Base-by-base conservation (phyloP, 2,888 invertebrate species). In the Lobophora halterata region DNA sequence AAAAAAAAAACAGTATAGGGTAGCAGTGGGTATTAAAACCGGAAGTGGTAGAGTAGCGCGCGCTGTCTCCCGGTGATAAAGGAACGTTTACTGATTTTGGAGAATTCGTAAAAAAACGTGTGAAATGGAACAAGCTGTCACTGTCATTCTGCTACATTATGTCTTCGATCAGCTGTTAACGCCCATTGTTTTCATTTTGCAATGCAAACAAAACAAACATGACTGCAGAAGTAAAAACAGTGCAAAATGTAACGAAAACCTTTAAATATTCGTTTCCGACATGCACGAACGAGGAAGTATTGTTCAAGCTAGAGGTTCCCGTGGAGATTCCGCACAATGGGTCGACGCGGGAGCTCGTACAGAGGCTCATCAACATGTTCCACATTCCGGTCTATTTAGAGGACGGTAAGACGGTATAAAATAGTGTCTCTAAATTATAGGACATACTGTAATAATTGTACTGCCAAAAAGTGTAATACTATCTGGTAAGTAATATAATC, bases 371-470 rank as follows among this genome's bases (percentile, higher is more conserved):
- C 52, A 86, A 88, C 27, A 91, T 91, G 56, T 92, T 93, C 58
- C 91, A 91, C 58, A 79, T 94, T 29, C 93, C 93, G 0, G 90
- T 91, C 42, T 92, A 91, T 62, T 78, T 93, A 30, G 91, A 93
- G 69, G 87, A 90, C 48, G 91, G 92, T 91, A 72, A 57, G 60
- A n/a, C n/a, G n/a, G n/a, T n/a, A n/a, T n/a, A n/a, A n/a, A n/a
- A n/a, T n/a, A n/a, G n/a, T n/a, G n/a, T 42, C 13, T 5, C 5
- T 9, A n/a, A 10, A 2, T 14, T 17, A 4, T 7, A 6, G 5
- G 3, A 8, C 12, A 17, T 10, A 3, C 9, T n/a, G 4, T 5
- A 24, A 10, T 12, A n/a, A n/a, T n/a, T n/a, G n/a, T n/a, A n/a
- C n/a, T n/a, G n/a, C n/a, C n/a, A n/a, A n/a, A n/a, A n/a, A n/a